A percentile compares a stretch with the other conserved stretches of the same genome.
Evolutionary conservation across 2,113 vertebrate species (phyloP).

Genomic region (Naja naja): DNA sequence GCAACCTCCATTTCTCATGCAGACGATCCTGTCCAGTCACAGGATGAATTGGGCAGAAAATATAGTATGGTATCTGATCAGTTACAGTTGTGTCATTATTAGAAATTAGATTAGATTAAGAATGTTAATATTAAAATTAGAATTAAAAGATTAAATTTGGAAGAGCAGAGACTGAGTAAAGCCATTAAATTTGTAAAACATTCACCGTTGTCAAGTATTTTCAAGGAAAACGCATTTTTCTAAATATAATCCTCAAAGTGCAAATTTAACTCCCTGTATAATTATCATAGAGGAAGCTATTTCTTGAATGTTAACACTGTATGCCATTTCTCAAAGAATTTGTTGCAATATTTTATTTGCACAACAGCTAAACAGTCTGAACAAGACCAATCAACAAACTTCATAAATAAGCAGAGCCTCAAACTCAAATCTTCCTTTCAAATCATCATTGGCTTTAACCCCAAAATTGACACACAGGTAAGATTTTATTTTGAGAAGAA

Average conservation of each 20-base stretch:
- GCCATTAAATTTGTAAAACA: neutral
- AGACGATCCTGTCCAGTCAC: neutral
- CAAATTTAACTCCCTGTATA: neutral
- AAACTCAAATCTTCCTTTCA: neutral
- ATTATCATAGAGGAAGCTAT: neutral
- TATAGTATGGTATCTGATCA: neutral
- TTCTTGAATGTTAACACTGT: neutral
- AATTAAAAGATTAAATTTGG: neutral
- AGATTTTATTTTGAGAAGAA: neutral
- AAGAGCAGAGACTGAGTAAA: neutral
- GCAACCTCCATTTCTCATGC: conserved; percentile 21
- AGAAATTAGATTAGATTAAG: neutral
- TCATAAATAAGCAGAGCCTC: neutral
- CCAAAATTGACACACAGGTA: neutral
- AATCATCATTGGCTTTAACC: neutral
- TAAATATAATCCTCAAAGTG: neutral
- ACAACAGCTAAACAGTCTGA: neutral
- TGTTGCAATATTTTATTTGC: neutral
- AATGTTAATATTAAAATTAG: neutral
- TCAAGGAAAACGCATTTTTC: neutral
- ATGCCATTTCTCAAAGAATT: neutral
- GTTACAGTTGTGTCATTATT: neutral
- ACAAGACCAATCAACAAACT: neutral
- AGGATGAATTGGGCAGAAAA: neutral
- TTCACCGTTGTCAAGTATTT: neutral